phyloP scores from a whole-genome alignment of 1,140 invertebrate genomes.

The Uloborus diversus region DNA sequence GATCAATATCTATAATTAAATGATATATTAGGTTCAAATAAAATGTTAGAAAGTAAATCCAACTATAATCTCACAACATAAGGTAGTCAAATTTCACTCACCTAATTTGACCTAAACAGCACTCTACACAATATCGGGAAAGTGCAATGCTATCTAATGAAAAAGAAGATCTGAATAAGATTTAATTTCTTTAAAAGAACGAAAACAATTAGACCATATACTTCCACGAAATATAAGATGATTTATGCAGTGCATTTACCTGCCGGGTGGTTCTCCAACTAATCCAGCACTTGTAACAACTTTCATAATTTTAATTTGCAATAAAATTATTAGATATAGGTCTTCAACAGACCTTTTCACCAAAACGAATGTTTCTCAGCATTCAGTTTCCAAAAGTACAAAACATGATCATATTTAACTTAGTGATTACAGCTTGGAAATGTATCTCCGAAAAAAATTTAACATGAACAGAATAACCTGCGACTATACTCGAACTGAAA shows the following conservation, averaged over 20 bases:
- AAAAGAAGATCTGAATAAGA: not conserved
- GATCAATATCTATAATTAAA: too few relatives aligned
- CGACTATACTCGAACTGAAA: too few relatives aligned
- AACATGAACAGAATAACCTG: too few relatives aligned
- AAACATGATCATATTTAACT: slow-evolving; percentile 10
- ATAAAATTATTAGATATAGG: not conserved
- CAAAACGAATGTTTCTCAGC: not conserved
- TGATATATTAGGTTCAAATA: too few relatives aligned
- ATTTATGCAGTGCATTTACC: too few relatives aligned
- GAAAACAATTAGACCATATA: not conserved
- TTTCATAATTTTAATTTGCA: slow-evolving; percentile 45
- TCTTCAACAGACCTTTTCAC: not conserved
- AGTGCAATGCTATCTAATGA: slow-evolving; percentile 19
- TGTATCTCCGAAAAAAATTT: not conserved
- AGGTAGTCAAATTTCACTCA: not conserved
- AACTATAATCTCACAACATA: too few relatives aligned
- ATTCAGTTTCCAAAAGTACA: not conserved
- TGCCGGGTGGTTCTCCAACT: slow-evolving; percentile 50
- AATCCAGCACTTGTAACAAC: slow-evolving; percentile 41
- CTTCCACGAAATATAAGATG: not conserved
- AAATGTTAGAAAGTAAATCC: too few relatives aligned
- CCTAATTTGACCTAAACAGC: not conserved
- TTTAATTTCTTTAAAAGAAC: not conserved
- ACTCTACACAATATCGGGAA: not conserved
- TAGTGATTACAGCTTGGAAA: not conserved